Evolutionary conservation across 2,113 vertebrate species (phyloP), one percentile per base, ranked within the genome.

Genomic region (Mobula birostris): DNA sequence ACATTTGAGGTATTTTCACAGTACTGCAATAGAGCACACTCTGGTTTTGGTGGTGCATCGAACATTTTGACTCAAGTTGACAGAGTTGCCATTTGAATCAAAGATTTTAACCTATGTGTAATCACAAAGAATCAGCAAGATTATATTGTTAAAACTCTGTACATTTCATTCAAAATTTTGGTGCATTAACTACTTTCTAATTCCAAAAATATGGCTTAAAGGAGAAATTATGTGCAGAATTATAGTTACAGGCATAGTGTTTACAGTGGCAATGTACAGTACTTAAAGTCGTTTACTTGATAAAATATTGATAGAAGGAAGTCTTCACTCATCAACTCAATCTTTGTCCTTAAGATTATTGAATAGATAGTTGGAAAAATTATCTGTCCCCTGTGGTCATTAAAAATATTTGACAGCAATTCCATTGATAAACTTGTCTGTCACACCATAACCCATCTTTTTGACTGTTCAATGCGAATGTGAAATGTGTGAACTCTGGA

Each of bases 221-320:
- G 6, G 2, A 6, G 56, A 58, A 83, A 58, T 27, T 66, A 17
- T 27, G 56, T 83, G 8, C 32, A 7, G 85, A 66, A 90, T 88
- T 88, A 6, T 24, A 83, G 12, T 63, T 88, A 17, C 8, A 90
- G 6, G 29, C n/a, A 68, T 90, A n/a, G 61, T 90, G 61, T 66
- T 68, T 15, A 29, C 61, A 90, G 66, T 66, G 29, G 17, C 61
- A 29, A 90, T 90, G 61, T 66, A 90, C n/a, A 66, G 85, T 90
- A 88, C 12, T 88, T 88, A 40, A 92, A 70, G 36, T 32, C 5
- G 63, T 66, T 90, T 90, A 63, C 87, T 63, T 66, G 88, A 40
- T 36, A 91, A 61, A 91, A 91, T 68, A 93, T 9, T 92, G 66
- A 74, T 70, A 70, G 21, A 91, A 40, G 79, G 76, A 40, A 82